A percentile compares a stretch with the other conserved stretches of the same genome.
Conservation (phyloP, 2,888 invertebrate species). For the Cryptocephalus primarius region DNA sequence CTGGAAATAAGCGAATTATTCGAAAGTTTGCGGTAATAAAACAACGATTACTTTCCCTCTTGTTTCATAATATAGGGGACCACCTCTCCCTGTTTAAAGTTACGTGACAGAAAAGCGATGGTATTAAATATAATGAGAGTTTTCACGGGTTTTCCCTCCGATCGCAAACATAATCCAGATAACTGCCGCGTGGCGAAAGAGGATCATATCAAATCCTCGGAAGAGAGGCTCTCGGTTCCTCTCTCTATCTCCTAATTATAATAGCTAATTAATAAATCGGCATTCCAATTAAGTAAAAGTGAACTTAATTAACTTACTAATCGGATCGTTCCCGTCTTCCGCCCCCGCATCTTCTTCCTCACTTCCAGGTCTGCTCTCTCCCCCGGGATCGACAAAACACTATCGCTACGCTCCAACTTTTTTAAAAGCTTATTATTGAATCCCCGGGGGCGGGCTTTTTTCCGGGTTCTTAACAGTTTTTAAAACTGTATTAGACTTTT, state of each 20-base stretch:
- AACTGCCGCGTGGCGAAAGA: no score
- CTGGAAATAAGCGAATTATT: no score
- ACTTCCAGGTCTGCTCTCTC: background rate
- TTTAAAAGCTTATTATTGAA: conserved; percentile 41
- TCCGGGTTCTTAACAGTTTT: conserved; percentile 36
- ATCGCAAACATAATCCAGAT: no score
- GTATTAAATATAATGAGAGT: no score
- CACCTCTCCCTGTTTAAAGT: no score
- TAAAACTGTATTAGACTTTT: conserved; percentile 36
- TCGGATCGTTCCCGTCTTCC: conserved; percentile 23
- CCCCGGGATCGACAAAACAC: background rate
- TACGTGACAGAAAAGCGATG: no score
- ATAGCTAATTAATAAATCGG: conserved; percentile 38
- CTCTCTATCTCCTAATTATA: conserved; percentile 21
- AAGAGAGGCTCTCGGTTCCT: no score
- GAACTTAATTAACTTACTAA: conserved; percentile 39
- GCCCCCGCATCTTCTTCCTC: background rate
- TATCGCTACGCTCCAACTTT: conserved; percentile 24
- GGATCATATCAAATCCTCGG: no score
- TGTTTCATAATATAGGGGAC: no score
- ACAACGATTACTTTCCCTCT: no score
- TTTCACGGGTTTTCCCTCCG: no score
- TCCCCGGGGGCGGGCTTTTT: conserved; percentile 17
- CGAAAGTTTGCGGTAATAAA: no score
- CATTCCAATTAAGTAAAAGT: conserved; percentile 36